Evolutionary conservation across 2,888 invertebrate genomes (phyloP).

Genomic region (Tipula lateralis): DNA sequence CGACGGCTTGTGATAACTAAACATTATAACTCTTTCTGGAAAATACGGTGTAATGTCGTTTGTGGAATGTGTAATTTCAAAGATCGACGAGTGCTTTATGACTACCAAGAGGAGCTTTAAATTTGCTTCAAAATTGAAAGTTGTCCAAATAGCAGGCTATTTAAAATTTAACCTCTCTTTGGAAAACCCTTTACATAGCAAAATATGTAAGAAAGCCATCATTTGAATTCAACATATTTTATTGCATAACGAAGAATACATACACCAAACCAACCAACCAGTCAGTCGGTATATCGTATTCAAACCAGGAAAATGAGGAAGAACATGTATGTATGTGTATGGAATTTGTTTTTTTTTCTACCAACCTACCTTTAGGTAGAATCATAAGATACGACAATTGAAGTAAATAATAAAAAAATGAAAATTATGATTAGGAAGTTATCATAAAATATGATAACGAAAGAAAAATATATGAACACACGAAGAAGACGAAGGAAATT

Average conservation of each 20-base stretch:
- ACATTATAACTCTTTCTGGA: no score
- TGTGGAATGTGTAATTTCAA: no score
- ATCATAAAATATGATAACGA: constrained; percentile 24
- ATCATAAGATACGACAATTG: constrained; percentile 19
- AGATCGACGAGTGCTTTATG: no score
- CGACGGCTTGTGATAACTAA: no score
- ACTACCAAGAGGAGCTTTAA: no score
- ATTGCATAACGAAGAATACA: neutral
- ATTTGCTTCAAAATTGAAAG: no score
- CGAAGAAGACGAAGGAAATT: neutral
- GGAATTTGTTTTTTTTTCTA: neutral
- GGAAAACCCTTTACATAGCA: no score
- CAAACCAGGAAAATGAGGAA: neutral
- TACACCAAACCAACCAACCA: neutral
- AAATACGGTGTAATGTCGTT: no score
- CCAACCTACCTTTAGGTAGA: neutral
- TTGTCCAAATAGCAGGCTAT: no score
- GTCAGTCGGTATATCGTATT: neutral
- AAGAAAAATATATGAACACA: neutral
- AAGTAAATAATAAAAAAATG: constrained; percentile 24
- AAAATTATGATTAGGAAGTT: constrained; percentile 24
- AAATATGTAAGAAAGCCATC: neutral
- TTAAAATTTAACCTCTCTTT: no score
- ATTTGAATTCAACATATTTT: neutral
- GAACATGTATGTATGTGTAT: neutral